A percentile compares a stretch with the other conserved stretches of the same genome.
Conservation (phyloP, 2,888 invertebrate genomes). For the Athalia cordata region DNA sequence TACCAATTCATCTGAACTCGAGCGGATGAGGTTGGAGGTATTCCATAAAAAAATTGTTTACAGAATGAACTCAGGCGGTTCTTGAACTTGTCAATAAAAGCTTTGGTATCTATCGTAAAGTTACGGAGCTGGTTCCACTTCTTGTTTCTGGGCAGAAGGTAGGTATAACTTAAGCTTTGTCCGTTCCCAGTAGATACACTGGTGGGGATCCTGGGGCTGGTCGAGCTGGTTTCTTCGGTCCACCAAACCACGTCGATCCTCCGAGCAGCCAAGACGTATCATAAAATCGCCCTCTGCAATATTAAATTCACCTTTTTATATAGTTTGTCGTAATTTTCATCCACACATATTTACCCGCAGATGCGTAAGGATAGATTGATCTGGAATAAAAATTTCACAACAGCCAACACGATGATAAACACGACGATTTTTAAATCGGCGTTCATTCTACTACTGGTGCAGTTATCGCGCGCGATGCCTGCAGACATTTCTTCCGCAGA, state of each 20-base stretch:
- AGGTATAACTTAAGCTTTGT: not conserved
- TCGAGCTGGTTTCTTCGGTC: not conserved
- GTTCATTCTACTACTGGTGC: slow-evolving; percentile 49
- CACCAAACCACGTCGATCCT: slow-evolving; percentile 30
- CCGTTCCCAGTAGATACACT: not conserved
- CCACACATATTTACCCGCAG: no score
- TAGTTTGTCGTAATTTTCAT: no score
- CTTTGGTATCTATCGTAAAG: not conserved
- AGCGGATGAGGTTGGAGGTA: no score
- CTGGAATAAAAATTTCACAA: no score
- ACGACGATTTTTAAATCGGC: slow-evolving; percentile 65
- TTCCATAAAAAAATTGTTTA: no score
- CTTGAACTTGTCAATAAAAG: slow-evolving; percentile 7
- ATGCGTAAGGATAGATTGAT: no score
- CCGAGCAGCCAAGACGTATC: slow-evolving; percentile 20
- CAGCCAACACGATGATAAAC: slow-evolving; percentile 56
- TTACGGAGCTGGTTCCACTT: slow-evolving; percentile 34
- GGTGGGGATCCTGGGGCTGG: not conserved
- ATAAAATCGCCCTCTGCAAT: not conserved
- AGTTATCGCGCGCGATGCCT: slow-evolving; percentile 47
- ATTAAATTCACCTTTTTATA: no score
- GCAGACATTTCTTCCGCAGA: not conserved
- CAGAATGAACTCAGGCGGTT: slow-evolving; percentile 1
- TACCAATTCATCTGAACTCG: no score
- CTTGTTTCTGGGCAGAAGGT: not conserved